Base-by-base conservation (phyloP, 1,140 invertebrate genomes). In the Colletes gigas region DNA sequence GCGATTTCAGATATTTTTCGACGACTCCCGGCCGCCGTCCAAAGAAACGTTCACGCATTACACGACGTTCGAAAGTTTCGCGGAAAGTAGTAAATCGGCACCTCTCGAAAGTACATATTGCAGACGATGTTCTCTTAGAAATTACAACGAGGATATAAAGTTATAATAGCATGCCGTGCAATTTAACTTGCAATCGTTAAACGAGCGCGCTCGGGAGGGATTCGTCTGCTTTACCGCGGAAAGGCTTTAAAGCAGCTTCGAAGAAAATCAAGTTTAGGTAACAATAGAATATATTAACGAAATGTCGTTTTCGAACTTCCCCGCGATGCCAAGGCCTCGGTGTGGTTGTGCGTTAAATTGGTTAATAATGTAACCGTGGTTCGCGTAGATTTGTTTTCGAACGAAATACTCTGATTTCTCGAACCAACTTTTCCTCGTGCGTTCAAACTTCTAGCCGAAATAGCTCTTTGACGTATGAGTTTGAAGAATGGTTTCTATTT, bases 61-160 rank as follows among this genome's bases (percentile, higher is more conserved):
- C 67, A 47, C 19, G n/a, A 10, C 10, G 10, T 2, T 15, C 19
- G 50, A 60, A 30, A 69, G 62, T 84, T 75, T 59, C 52, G 41
- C 39, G 9, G 19, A n/a, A 68, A 69, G 17, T 4, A 44, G 67
- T 59, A 77, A 81, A 77, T 68, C 77, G 55, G n/a, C 65, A 52
- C 47, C 52, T 55, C 39, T 67, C 17, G 30, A 80, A 80, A 75
- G 55, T 81, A 81, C 62, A 52, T 81, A 77, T 84, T 52, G 44
- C 65, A 19, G 62, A 50, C 19, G 67, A 72, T 84, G 72, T n/a
- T 77, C 77, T 71, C 52, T 59, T 59, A 39, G 82, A 63, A 79
- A 72, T 62, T 83, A 80, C 72, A 85, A 79, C 75, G 83, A 85
- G 83, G 59, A 85, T 83, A 79, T 85, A 79, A 86, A 86, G 80